Percentiles rank a stretch among this genome's conserved stretches.
These are phyloP conservation scores for Heliconius hortense DNA, from an alignment of 2,888 invertebrate species.

Conservation along the genomic window DNA sequence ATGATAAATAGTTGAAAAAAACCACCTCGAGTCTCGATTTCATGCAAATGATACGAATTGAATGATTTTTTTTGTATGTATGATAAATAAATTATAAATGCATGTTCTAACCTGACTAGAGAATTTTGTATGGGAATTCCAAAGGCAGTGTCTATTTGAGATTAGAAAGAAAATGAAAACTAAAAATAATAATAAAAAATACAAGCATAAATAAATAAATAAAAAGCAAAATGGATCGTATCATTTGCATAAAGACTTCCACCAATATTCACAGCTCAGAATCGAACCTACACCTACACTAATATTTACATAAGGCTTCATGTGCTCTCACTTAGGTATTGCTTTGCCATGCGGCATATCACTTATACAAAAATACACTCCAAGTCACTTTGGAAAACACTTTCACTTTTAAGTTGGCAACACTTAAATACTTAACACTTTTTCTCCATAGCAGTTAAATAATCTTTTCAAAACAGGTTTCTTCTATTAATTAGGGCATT, in stretches of 20 bases:
- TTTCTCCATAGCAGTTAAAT: not conserved
- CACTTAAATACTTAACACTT: constrained; percentile 13
- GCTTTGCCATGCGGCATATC: constrained; percentile 50
- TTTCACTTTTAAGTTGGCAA: constrained; percentile 39
- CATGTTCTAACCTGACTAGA: constrained; percentile 73
- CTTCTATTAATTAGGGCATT: not conserved
- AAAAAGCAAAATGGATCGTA: constrained; percentile 42
- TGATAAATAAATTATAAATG: constrained; percentile 77
- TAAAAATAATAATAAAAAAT: not conserved
- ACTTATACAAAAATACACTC: constrained; percentile 35
- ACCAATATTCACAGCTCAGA: constrained; percentile 66
- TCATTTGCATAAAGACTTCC: constrained; percentile 50
- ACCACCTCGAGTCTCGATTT: constrained; percentile 48
- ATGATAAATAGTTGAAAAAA: constrained; percentile 30
- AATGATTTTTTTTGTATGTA: constrained; percentile 33
- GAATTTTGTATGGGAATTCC: constrained; percentile 59
- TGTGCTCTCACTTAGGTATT: constrained; percentile 61
- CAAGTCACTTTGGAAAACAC: constrained; percentile 39
- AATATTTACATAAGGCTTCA: constrained; percentile 79
- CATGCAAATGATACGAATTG: constrained; percentile 73
- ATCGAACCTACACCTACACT: constrained; percentile 54
- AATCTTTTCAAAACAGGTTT: not conserved
- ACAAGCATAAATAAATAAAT: constrained; percentile 37
- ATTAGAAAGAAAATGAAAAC: not conserved
- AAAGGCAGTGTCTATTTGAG: constrained; percentile 21